These are phyloP conservation scores for Megastigmus dorsalis DNA, from an alignment of 2,888 invertebrate species.

Conservation along the genomic window DNA sequence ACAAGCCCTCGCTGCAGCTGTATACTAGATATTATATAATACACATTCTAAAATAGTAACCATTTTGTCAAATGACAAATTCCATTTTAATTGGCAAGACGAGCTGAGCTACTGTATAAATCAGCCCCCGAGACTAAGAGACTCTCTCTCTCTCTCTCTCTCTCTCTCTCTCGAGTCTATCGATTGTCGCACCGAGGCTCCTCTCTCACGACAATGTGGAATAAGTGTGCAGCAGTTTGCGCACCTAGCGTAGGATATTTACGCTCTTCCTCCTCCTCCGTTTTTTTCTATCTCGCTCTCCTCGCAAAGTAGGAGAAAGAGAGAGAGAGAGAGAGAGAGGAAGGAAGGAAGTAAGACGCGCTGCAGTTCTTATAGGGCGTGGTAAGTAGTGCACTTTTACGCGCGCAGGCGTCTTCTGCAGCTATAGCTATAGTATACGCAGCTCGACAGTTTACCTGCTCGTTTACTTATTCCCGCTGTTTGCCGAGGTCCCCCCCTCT, in stretches of 20 bases:
- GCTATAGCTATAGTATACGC: neutral
- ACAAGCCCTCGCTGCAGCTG: too few relatives aligned
- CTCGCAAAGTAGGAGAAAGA: too few relatives aligned
- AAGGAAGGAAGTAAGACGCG: neutral
- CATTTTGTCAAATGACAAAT: too few relatives aligned
- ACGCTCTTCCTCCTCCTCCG: too few relatives aligned
- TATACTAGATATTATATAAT: too few relatives aligned
- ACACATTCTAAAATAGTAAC: too few relatives aligned
- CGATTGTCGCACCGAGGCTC: neutral
- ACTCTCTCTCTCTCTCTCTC: too few relatives aligned
- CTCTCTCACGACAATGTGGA: slow-evolving; percentile 19
- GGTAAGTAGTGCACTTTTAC: slow-evolving; percentile 22
- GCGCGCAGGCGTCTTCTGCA: neutral
- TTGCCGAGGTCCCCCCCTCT: too few relatives aligned
- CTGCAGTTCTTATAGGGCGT: slow-evolving; percentile 6
- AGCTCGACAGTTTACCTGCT: slow-evolving; percentile 16
- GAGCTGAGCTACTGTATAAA: neutral
- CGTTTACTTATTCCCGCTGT: slow-evolving; percentile 23
- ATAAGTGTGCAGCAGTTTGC: slow-evolving; percentile 26
- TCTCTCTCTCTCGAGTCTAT: neutral
- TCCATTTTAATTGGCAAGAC: too few relatives aligned
- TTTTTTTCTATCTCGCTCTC: too few relatives aligned
- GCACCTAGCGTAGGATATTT: too few relatives aligned
- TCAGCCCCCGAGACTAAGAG: neutral
- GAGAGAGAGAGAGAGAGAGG: too few relatives aligned